Evolutionary conservation across 2,888 invertebrate species (phyloP).

Genomic region (Caenorhabditis imperialis): DNA sequence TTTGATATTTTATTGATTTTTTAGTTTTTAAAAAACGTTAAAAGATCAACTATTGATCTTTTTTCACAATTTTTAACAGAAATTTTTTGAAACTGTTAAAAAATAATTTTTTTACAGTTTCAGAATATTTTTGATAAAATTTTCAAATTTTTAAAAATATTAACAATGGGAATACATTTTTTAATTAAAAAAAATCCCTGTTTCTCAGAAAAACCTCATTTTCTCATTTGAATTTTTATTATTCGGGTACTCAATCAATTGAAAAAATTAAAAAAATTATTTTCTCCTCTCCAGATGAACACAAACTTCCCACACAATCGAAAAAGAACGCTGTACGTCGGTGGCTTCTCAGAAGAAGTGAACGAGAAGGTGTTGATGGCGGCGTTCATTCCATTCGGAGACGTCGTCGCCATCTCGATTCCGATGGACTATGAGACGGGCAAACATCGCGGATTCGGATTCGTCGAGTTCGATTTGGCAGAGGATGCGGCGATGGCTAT

Average conservation of each 20-base stretch:
- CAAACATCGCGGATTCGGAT: constrained; percentile 81
- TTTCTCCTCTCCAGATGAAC: constrained; percentile 31
- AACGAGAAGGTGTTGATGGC: constrained; percentile 92
- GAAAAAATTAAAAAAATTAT: too few relatives aligned
- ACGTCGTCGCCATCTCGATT: constrained; percentile 96
- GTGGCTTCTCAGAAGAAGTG: constrained; percentile 86
- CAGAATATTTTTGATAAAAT: too few relatives aligned
- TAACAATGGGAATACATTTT: too few relatives aligned
- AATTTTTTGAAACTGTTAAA: too few relatives aligned
- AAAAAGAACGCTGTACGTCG: constrained; percentile 79
- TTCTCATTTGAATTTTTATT: too few relatives aligned
- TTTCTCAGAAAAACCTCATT: too few relatives aligned
- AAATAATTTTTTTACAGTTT: too few relatives aligned
- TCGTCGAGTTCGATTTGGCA: constrained; percentile 95
- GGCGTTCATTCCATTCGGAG: constrained; percentile 98
- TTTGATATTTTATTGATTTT: background rate
- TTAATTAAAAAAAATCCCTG: too few relatives aligned
- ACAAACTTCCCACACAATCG: constrained; percentile 78
- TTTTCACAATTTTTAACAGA: background rate
- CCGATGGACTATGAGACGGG: constrained; percentile 93
- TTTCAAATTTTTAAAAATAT: too few relatives aligned
- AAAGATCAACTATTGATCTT: too few relatives aligned
- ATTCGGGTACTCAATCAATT: too few relatives aligned
- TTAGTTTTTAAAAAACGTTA: constrained; percentile 1
- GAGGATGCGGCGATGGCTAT: constrained; percentile 99